phyloP scores from a whole-genome alignment of 1,140 invertebrate species.

The Lasioglossum albipes region DNA sequence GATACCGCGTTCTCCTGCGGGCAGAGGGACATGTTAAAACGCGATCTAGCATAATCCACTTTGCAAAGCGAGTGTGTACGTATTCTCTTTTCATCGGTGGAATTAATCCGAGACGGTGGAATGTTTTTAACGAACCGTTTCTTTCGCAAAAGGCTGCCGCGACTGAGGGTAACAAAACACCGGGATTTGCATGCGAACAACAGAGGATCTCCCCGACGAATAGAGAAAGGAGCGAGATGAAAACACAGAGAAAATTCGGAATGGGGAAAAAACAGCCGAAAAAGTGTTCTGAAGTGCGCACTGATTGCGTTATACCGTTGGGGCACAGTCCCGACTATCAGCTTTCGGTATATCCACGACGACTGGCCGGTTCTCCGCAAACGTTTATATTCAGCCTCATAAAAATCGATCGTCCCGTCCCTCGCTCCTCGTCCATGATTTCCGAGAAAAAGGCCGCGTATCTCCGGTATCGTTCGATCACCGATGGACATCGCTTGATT shows the following conservation, averaged over 20 bases:
- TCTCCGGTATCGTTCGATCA: conserved; percentile 22
- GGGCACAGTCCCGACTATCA: background rate
- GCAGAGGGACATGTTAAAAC: no score
- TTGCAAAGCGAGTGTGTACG: no score
- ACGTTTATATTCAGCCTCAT: conserved; percentile 11
- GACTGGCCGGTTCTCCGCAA: background rate
- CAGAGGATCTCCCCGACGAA: no score
- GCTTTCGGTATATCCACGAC: background rate
- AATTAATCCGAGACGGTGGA: background rate
- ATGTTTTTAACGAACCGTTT: background rate
- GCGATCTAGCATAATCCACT: no score
- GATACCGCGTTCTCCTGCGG: no score
- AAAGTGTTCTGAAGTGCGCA: background rate
- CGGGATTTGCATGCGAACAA: background rate
- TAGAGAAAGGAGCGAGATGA: background rate
- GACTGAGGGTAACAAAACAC: background rate
- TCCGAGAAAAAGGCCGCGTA: conserved; percentile 5
- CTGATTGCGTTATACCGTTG: background rate
- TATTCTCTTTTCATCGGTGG: no score
- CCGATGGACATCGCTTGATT: conserved; percentile 25
- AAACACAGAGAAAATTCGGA: background rate
- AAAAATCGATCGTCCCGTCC: background rate
- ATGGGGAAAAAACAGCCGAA: background rate
- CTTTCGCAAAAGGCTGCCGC: background rate
- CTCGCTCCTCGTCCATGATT: background rate